Evolutionary conservation across 2,888 invertebrate genomes (phyloP), one percentile per base, ranked within the genome.

Genomic region (Stramonita haemastoma): DNA sequence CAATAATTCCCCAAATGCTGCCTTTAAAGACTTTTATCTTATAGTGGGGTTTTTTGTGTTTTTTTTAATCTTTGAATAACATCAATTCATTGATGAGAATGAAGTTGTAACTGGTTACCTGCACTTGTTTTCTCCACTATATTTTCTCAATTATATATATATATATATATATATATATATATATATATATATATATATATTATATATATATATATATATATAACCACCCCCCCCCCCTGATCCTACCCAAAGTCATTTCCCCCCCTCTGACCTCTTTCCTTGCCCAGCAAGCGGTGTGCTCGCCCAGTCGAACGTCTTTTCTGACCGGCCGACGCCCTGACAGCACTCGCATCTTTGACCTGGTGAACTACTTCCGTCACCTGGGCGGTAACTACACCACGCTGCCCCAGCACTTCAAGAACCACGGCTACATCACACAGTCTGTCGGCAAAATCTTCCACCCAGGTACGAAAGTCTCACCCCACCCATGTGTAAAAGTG

Each of bases 271-370:
- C 83, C 26, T 86, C 26, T 89, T 34, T 83, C 86, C 89, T 81
- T 90, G 96, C 96, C 90, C 96, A 98, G 98, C 98, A 98, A 98
- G 97, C 98, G 0, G 96, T 98, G 1, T 98, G 98, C 96, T 98
- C 98, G 0, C 98, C 98, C 4, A 98, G 98, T 94, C 97, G 98
- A 91, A 98, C 98, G 94, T 98, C 98, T 0, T 96, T 98, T 93
- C 96, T 98, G 90, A 98, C 98, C 1, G 97, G 98, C 91, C 97
- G 98, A n/a, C 97, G 98, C 90, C 98, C 98, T 0, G 98, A 98
- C 94, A 97, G 98, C 0, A 96, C 98, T 56, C 97, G 96, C 91
- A 96, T 98, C 15, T 98, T 98, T 94, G 98, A 98, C 95, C 98
- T 98, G 94, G 97, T 98, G 94, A 98, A 97, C 93, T 95, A 94